Evolutionary conservation across 2,888 invertebrate genomes (phyloP).

Genomic region (Balanococcus diminutus): DNA sequence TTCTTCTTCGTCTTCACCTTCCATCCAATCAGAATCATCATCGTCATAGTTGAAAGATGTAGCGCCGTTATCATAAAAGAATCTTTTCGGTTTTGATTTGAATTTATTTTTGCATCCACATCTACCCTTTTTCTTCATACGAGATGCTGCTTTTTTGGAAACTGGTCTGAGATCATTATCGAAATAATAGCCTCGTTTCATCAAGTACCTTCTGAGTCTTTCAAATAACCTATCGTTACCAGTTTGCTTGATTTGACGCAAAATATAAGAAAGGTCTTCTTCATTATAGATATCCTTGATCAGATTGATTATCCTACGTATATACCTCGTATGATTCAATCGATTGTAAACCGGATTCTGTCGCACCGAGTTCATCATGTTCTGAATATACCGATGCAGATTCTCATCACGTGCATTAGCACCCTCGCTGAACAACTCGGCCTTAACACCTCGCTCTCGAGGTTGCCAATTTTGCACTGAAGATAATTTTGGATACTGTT

Average conservation of each 20-base stretch:
- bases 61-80: background rate
- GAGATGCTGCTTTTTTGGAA: background rate
- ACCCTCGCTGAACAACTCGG: background rate
- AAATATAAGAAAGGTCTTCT: slow-evolving; percentile 27
- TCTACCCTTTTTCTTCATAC: background rate
- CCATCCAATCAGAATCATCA: background rate
- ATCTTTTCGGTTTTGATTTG: background rate
- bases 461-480: background rate
- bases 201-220: background rate
- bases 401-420: background rate
- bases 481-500: background rate
- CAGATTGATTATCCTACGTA: slow-evolving; percentile 2
- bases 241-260: background rate
- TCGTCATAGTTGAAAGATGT: background rate
- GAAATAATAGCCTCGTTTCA: background rate
- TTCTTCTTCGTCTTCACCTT: slow-evolving; percentile 31
- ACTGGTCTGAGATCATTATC: background rate
- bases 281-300: background rate
- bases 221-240: slow-evolving; percentile 19
- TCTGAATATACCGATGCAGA: background rate
- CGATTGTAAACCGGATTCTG: background rate
- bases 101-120: background rate
- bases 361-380: background rate
- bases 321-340: background rate
- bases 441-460: background rate